Evolutionary conservation across 53 echinoderm and acorn worm genomes (phyloP), one percentile per base, ranked within the genome.

Genomic region (Zoroaster sp.): DNA sequence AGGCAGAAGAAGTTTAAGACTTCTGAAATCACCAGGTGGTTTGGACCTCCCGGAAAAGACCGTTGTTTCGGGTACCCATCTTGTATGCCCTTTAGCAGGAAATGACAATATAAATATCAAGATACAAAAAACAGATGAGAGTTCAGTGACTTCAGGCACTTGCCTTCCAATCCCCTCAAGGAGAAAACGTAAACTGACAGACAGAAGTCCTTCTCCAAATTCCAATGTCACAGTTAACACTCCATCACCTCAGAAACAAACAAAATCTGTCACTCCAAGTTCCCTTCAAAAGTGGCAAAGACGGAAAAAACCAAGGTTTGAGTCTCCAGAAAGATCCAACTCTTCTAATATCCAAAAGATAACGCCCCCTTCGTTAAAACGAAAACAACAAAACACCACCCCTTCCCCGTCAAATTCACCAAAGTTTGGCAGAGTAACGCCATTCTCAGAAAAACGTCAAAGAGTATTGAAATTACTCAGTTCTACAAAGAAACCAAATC

Each of bases 201-300:
- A 85, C 46, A 20, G 70, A 67, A 85, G 71, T 31, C 85, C 85
- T 37, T 85, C 85, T 4, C 85, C 85, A 15, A 71, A 42, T 45
- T 23, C 31, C 28, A 23, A 34, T 3, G 12, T 34, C 23, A 18
- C 20, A 33, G 70, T 37, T 18, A 8, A 45, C 47, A 70, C 85
- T 3, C 85, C 85, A 4, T 71, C 85, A n/a, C 70, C 70, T 6
- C 51, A 45, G 70, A 71, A 69, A 30, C 32, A 35, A 7, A 21
- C 72, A 34, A 71, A 71, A 25, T 85, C 72, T 4, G 23, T n/a
- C 69, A 85, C 85, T 21, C 85, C 85, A 4, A 71, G 85, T 11
- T 72, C 85, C 70, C 72, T 85, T 47, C 70, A 85, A 10, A 71
- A 85, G 25, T 85, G 85, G 85, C 85, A 85, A 34, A 70, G 85